Evolutionary conservation across 2,797 vertebrate genomes (phyloP).

Genomic region (Danio tinwini): DNA sequence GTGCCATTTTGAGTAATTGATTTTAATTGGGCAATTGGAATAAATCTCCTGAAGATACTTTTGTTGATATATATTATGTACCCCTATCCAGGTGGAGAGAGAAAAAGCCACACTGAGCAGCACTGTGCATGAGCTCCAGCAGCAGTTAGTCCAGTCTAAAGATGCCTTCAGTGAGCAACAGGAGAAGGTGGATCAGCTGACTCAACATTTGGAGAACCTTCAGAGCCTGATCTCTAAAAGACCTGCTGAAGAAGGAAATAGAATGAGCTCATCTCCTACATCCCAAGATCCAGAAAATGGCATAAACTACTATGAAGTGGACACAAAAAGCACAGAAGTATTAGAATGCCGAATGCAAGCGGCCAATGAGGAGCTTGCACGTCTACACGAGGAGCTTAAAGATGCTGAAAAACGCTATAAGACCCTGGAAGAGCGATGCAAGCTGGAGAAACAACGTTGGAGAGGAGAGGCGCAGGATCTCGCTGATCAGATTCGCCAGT

Average conservation of each 20-base stretch:
- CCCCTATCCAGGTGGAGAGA: conserved; percentile 74
- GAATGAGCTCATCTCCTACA: background rate
- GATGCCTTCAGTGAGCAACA: conserved; percentile 81
- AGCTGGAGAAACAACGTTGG: conserved; percentile 81
- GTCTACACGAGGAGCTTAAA: conserved; percentile 77
- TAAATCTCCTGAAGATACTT: background rate
- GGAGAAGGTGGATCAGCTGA: conserved; percentile 75
- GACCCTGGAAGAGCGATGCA: conserved; percentile 76
- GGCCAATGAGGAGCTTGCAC: conserved; percentile 76
- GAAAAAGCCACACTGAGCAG: conserved; percentile 77
- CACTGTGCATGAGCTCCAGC: conserved; percentile 82
- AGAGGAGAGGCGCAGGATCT: conserved; percentile 79
- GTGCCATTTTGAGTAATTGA: background rate
- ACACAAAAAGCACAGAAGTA: conserved; percentile 77
- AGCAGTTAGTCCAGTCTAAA: conserved; percentile 79
- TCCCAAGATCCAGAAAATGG: conserved; percentile 54
- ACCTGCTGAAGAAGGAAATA: conserved; percentile 35
- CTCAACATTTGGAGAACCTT: conserved; percentile 75
- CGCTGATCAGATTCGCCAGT: conserved; percentile 81
- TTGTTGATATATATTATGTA: conserved; percentile 15
- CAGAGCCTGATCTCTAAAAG: conserved; percentile 60
- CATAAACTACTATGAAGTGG: conserved; percentile 76
- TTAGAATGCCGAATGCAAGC: conserved; percentile 76
- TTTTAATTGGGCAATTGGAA: background rate
- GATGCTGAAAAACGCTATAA: conserved; percentile 75